Base-by-base conservation (phyloP, 1,140 invertebrate genomes). In the Drosophila ficusphila region DNA sequence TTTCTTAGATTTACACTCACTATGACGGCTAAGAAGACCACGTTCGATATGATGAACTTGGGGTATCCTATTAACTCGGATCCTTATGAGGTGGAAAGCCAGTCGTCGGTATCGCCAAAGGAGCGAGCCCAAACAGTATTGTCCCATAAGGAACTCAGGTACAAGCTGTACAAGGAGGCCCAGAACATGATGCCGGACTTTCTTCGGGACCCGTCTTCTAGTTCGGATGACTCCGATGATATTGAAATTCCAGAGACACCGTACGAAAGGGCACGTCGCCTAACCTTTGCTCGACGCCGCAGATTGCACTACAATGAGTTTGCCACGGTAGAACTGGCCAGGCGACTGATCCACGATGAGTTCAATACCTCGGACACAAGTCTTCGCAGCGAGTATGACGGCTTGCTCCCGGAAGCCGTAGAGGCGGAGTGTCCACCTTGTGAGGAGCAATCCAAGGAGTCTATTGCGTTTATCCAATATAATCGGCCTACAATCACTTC, bases 271-370 rank as follows among this genome's bases (percentile, higher is more conserved):
- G 68, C 62, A 11, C 47, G 39, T 1, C 62, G 62, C 4, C 3
- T 61, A 7, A 19, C 57, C 25, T 76, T 76, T 5, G 48, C 23
- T 0, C 49, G 36, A 0, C 72, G 62, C 0, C 38, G 73, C n/a
- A 51, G 23, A n/a, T 1, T 36, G 31, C 72, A 76, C 31, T 69
- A 76, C 16, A 53, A 12, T 6, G 73, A 76, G 21, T 76, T 54
- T 11, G 1, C 21, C 0, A 36, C 72, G 0, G 73, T 76, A 1
- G 27, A 25, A 1, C n/a, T 69, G 44, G 73, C 73, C 21, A 21
- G 72, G 1, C 62, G 48, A 0, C 54, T 76, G 4, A 60, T 76
- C 16, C 16, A 11, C 7, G 47, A 69, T 6, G 72, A 76, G 23
- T 69, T 67, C 12, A 25, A 9, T 29, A 21, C 14, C 1, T 23